These are phyloP conservation scores for Hesperia comma DNA, from an alignment of 2,888 invertebrate genomes.

Conservation along the genomic window DNA sequence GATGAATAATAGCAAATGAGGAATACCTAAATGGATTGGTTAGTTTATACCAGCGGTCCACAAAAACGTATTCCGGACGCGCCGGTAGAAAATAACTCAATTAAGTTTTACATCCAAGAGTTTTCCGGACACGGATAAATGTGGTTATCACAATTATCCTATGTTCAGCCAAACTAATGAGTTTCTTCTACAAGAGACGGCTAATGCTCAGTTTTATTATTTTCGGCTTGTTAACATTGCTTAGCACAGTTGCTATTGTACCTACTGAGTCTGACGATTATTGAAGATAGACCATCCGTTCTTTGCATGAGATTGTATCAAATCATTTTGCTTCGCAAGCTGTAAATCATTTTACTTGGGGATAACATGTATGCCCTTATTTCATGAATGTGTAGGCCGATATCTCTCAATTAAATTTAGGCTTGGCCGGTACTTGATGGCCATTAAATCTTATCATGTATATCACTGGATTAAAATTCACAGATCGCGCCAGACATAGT, in stretches of 20 bases:
- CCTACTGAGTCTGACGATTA: too few relatives aligned
- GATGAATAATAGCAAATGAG: constrained; percentile 4
- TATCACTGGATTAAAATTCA: too few relatives aligned
- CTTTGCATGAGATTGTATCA: too few relatives aligned
- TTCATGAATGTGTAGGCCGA: too few relatives aligned
- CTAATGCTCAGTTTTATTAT: constrained; percentile 9
- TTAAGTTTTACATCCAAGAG: constrained; percentile 73
- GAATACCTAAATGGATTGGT: constrained; percentile 28
- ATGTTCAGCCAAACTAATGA: constrained; percentile 64
- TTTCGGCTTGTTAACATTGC: constrained; percentile 13
- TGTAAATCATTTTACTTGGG: neutral
- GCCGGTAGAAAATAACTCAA: constrained; percentile 66
- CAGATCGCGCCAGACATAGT: too few relatives aligned
- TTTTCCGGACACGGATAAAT: constrained; percentile 67
- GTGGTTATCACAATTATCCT: constrained; percentile 77
- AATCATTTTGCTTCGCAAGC: too few relatives aligned
- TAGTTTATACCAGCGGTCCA: constrained; percentile 12
- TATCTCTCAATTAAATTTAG: too few relatives aligned
- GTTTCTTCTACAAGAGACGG: constrained; percentile 17
- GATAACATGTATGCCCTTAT: too few relatives aligned
- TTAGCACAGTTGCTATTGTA: neutral
- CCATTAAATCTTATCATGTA: too few relatives aligned
- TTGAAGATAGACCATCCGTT: too few relatives aligned
- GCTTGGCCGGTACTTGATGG: too few relatives aligned
- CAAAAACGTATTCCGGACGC: constrained; percentile 45